Percentiles rank a stretch among this genome's conserved stretches.
phyloP scores from a whole-genome alignment of 2,113 vertebrate genomes.

The Polypterus bichir region DNA sequence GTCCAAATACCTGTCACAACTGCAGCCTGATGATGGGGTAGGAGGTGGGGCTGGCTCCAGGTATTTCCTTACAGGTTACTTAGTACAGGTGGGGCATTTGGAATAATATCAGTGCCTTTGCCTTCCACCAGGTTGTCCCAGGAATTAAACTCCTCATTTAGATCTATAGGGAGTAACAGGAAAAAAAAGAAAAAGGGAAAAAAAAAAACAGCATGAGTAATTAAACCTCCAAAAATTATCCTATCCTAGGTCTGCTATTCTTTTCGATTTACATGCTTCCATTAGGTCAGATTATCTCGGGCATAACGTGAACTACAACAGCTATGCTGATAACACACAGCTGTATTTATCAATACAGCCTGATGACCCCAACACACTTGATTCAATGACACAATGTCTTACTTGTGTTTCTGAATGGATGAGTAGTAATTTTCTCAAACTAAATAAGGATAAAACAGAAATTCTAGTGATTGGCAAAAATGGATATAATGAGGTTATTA shows the following conservation, averaged over 20 bases:
- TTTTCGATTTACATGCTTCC: background rate
- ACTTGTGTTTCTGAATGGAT: no score
- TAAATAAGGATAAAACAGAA: no score
- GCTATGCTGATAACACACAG: background rate
- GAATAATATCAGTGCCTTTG: constrained; percentile 27
- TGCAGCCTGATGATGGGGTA: no score
- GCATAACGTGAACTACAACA: background rate
- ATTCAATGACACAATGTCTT: no score
- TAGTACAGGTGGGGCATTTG: constrained; percentile 21
- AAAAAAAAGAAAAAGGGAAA: background rate
- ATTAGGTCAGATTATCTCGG: background rate
- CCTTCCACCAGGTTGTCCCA: constrained; percentile 45
- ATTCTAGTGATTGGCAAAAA: no score
- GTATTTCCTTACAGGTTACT: constrained; percentile 30
- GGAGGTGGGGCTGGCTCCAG: no score
- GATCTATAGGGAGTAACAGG: constrained; percentile 27
- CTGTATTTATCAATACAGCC: background rate
- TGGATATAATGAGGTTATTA: no score
- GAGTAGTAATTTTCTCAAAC: no score
- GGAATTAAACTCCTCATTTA: constrained; percentile 31
- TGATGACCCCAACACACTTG: no score
- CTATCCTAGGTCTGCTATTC: background rate
- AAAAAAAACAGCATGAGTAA: background rate
- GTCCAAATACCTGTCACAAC: no score
- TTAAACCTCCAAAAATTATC: background rate